A percentile compares a stretch with the other conserved stretches of the same genome.
These are phyloP conservation scores for Chrysaora quinquecirrha DNA, from an alignment of 30 jellyfish, hydroid and myxozoan genomes.

Conservation along the genomic window DNA sequence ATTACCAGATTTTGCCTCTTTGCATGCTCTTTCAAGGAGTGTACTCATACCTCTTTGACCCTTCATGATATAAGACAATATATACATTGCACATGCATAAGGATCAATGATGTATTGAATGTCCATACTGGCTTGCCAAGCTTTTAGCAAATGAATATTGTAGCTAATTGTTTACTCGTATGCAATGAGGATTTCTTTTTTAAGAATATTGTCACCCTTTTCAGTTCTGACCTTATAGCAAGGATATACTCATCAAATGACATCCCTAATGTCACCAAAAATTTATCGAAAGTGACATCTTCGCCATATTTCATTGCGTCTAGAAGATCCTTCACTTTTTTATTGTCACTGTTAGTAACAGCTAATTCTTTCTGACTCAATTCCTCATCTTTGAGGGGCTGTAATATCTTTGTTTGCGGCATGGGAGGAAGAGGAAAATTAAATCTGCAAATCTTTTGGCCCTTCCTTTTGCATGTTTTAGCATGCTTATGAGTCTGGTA, in stretches of 20 bases:
- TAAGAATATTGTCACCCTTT: not conserved
- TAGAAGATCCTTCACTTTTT: not conserved
- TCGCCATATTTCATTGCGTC: slow-evolving; percentile 40
- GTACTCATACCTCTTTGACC: slow-evolving; percentile 34
- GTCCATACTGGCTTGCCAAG: slow-evolving; percentile 51
- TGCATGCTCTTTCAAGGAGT: not conserved
- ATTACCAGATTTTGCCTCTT: not conserved
- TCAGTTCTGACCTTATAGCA: not conserved
- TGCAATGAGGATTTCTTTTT: not conserved
- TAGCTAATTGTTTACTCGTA: slow-evolving; percentile 8
- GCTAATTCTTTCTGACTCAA: not conserved
- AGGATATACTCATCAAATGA: not conserved
- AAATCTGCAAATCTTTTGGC: slow-evolving; percentile 62
- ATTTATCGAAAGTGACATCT: slow-evolving; percentile 4
- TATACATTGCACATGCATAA: slow-evolving; percentile 41
- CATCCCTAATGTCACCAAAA: slow-evolving; percentile 5
- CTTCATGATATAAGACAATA: slow-evolving; percentile 2
- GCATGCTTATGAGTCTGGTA: slow-evolving; percentile 60
- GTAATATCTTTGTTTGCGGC: slow-evolving; percentile 27
- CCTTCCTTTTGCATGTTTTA: slow-evolving; percentile 56
- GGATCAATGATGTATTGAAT: slow-evolving; percentile 27
- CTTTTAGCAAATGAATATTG: slow-evolving; percentile 4
- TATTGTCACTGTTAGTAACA: too few relatives aligned
- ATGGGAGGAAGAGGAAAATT: slow-evolving; percentile 41
- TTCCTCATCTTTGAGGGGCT: not conserved